These are phyloP conservation scores for Cynoglossus semilaevis DNA, from an alignment of 2,113 vertebrate species.

Conservation along the genomic window DNA sequence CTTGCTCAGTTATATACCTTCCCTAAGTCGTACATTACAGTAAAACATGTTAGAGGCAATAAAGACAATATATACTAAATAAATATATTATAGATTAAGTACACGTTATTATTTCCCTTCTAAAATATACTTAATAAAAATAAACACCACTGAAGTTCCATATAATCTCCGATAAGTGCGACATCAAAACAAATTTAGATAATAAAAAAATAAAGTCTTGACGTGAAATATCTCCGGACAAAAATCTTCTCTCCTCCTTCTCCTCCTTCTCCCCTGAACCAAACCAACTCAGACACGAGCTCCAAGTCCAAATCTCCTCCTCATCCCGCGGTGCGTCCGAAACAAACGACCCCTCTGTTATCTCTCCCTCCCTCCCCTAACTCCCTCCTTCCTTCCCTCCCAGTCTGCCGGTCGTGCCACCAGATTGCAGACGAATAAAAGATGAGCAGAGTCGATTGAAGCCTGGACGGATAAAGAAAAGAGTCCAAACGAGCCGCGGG, in stretches of 20 bases:
- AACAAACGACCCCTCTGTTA: slow-evolving; percentile 10
- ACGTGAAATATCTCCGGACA: slow-evolving; percentile 40
- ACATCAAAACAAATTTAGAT: too few species aligned
- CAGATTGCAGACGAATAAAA: slow-evolving; percentile 64
- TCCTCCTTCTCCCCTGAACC: neutral
- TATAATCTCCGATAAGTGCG: too few species aligned
- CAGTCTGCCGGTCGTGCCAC: slow-evolving; percentile 30
- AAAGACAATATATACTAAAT: too few species aligned
- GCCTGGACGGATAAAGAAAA: slow-evolving; percentile 41
- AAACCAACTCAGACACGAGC: slow-evolving; percentile 7
- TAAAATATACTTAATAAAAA: too few species aligned
- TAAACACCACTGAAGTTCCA: too few species aligned
- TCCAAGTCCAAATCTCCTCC: slow-evolving; percentile 23
- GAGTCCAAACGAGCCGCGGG: slow-evolving; percentile 69
- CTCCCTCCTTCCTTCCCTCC: neutral
- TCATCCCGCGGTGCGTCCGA: slow-evolving; percentile 25
- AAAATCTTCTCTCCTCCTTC: slow-evolving; percentile 25
- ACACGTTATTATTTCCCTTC: too few species aligned
- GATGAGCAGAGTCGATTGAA: slow-evolving; percentile 53
- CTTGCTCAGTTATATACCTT: too few species aligned
- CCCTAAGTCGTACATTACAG: too few species aligned
- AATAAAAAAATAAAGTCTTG: too few species aligned
- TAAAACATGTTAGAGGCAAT: too few species aligned
- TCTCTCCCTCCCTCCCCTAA: neutral
- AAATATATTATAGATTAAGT: too few species aligned